Percentiles rank a stretch among this genome's conserved stretches.
Evolutionary conservation across 2,797 vertebrate species (phyloP).

Genomic region (Chaunax sp.): DNA sequence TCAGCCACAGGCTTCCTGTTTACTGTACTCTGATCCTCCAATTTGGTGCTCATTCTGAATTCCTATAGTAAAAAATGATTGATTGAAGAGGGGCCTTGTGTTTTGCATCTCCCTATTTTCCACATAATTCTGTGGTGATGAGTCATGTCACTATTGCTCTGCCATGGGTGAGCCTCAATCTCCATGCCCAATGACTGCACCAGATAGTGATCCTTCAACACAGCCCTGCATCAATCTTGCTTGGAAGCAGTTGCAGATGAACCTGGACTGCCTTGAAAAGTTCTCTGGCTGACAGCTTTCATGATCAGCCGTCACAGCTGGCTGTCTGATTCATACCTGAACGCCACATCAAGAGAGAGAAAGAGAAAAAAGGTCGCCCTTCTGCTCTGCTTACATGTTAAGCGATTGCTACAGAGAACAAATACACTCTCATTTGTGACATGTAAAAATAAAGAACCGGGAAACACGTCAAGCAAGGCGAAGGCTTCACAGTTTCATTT

Average conservation of each 20-base stretch:
- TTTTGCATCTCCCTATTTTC: conserved; percentile 64
- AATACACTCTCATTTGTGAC: neutral
- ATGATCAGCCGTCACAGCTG: conserved; percentile 77
- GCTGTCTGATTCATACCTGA: conserved; percentile 76
- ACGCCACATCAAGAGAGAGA: conserved; percentile 41
- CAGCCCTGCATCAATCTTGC: conserved; percentile 72
- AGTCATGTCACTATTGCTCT: conserved; percentile 70
- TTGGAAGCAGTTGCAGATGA: conserved; percentile 67
- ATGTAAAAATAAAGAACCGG: conserved; percentile 2
- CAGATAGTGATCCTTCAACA: conserved; percentile 73
- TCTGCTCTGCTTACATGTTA: conserved; percentile 41
- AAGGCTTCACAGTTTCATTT: conserved; percentile 9
- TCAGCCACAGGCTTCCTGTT: conserved; percentile 28
- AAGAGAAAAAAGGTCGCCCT: conserved; percentile 53
- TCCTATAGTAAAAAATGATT: conserved; percentile 45
- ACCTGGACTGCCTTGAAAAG: conserved; percentile 71
- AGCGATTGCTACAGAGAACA: conserved; percentile 24
- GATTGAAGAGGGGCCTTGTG: conserved; percentile 61
- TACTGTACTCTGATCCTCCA: conserved; percentile 31
- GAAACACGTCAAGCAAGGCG: conserved; percentile 4
- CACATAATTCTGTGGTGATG: conserved; percentile 68
- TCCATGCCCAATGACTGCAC: conserved; percentile 72
- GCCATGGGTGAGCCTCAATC: conserved; percentile 72
- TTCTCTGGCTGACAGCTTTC: conserved; percentile 72
- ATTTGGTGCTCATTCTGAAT: conserved; percentile 44